phyloP scores from a whole-genome alignment of 2,113 vertebrate genomes.

The Murina feae region DNA sequence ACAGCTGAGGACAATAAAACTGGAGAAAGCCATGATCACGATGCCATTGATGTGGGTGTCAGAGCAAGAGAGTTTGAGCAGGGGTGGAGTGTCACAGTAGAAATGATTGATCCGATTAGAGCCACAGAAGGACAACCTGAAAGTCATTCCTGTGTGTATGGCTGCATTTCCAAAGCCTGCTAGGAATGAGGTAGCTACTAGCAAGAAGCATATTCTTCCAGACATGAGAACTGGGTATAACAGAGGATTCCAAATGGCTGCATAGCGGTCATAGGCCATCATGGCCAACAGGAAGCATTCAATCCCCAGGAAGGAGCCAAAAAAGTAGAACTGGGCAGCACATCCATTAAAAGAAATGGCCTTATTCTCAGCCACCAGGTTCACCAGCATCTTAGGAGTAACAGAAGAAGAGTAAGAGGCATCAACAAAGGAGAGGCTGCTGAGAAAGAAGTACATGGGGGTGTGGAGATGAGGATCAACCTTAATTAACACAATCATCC shows the following conservation, averaged over 20 bases:
- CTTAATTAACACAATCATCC: constrained; percentile 64
- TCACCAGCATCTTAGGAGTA: constrained; percentile 62
- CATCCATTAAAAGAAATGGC: constrained; percentile 62
- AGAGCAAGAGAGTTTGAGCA: constrained; percentile 70
- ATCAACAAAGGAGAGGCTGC: constrained; percentile 67
- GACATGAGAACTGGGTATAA: constrained; percentile 66
- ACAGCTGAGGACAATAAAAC: constrained; percentile 56
- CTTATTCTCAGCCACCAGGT: constrained; percentile 49
- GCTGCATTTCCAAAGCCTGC: constrained; percentile 65
- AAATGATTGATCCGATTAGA: constrained; percentile 66
- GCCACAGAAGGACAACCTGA: constrained; percentile 66
- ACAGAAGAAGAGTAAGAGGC: constrained; percentile 58
- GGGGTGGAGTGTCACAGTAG: constrained; percentile 66
- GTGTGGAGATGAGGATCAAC: constrained; percentile 46
- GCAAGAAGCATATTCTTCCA: constrained; percentile 32
- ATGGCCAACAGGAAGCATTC: constrained; percentile 68
- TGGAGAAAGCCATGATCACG: constrained; percentile 66
- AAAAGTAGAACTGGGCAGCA: constrained; percentile 68
- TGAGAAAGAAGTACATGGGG: constrained; percentile 71
- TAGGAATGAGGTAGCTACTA: constrained; percentile 54
- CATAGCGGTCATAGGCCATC: constrained; percentile 68
- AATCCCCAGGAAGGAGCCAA: constrained; percentile 60
- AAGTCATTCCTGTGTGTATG: constrained; percentile 64
- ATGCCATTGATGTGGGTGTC: constrained; percentile 50
- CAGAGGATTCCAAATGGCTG: constrained; percentile 67